These are phyloP conservation scores for Stegodyphus mimosarum DNA, from an alignment of 1,140 invertebrate species.

Conservation along the genomic window DNA sequence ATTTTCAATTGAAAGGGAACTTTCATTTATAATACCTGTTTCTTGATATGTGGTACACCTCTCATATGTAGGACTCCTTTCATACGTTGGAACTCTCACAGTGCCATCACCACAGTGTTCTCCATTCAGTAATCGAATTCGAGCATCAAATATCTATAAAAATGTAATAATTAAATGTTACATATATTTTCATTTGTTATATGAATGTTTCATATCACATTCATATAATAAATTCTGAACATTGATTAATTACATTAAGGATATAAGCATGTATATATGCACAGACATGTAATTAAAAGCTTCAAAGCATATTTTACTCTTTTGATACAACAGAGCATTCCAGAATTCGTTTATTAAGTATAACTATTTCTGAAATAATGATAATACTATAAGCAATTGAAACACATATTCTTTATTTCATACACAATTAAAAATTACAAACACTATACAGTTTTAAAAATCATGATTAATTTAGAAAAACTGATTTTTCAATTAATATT, in stretches of 20 bases:
- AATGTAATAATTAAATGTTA: neutral
- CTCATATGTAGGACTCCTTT: slow-evolving; percentile 73
- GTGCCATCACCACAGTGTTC: slow-evolving; percentile 77
- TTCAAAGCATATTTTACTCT: neutral
- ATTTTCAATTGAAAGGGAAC: neutral
- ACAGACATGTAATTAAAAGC: neutral
- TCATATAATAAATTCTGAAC: neutral
- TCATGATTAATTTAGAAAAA: no score
- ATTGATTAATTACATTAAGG: no score
- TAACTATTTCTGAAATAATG: no score
- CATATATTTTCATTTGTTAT: neutral
- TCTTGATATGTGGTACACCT: slow-evolving; percentile 79
- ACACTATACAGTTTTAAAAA: no score
- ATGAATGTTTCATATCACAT: neutral
- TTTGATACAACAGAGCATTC: no score
- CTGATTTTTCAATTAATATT: no score
- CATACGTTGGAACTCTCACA: slow-evolving; percentile 75
- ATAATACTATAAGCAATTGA: no score
- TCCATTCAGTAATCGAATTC: slow-evolving; percentile 66
- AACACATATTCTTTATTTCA: no score
- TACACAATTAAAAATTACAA: no score
- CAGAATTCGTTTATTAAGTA: no score
- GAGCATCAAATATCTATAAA: slow-evolving; percentile 67
- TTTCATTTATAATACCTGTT: slow-evolving; percentile 68
- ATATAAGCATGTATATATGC: neutral